Evolutionary conservation across 1,140 invertebrate species (phyloP).

Genomic region (Coelopa frigida): DNA sequence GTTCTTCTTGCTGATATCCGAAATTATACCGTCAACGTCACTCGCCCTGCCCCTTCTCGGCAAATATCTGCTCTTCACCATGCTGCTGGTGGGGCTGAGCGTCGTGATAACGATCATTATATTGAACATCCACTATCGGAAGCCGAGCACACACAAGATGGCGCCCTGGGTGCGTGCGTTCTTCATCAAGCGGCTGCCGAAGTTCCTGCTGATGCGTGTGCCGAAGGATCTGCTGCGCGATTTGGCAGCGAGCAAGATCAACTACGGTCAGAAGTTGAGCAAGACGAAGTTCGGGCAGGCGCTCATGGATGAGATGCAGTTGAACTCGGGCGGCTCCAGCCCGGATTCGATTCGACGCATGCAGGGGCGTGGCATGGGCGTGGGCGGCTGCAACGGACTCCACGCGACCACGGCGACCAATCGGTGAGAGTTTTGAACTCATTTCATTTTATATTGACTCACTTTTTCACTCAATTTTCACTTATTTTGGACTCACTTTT

Average conservation of each 20-base stretch:
- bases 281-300: slow-evolving; percentile 64
- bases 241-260: slow-evolving; percentile 69
- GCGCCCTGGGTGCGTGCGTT: slow-evolving; percentile 81
- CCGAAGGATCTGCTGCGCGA: slow-evolving; percentile 73
- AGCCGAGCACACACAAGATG: slow-evolving; percentile 97
- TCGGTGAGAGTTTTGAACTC: slow-evolving; percentile 47
- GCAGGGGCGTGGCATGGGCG: slow-evolving; percentile 52
- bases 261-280: slow-evolving; percentile 50
- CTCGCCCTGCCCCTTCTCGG: slow-evolving; percentile 92
- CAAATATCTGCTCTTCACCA: slow-evolving; percentile 98
- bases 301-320: slow-evolving; percentile 56
- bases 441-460: too few species aligned
- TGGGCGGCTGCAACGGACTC: slow-evolving; percentile 68
- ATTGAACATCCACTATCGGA: slow-evolving; percentile 98
- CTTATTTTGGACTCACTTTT: neutral
- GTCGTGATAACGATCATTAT: slow-evolving; percentile 97
- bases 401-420: slow-evolving; percentile 65
- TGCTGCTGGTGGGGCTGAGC: slow-evolving; percentile 93
- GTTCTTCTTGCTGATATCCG: slow-evolving; percentile 96
- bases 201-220: slow-evolving; percentile 76
- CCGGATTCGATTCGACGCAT: slow-evolving; percentile 63
- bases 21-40: slow-evolving; percentile 98
- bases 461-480: neutral
- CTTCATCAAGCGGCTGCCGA: slow-evolving; percentile 80
- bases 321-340: slow-evolving; percentile 62